Conservation (phyloP, 2,888 invertebrate genomes). For the Iphiclides podalirius region DNA sequence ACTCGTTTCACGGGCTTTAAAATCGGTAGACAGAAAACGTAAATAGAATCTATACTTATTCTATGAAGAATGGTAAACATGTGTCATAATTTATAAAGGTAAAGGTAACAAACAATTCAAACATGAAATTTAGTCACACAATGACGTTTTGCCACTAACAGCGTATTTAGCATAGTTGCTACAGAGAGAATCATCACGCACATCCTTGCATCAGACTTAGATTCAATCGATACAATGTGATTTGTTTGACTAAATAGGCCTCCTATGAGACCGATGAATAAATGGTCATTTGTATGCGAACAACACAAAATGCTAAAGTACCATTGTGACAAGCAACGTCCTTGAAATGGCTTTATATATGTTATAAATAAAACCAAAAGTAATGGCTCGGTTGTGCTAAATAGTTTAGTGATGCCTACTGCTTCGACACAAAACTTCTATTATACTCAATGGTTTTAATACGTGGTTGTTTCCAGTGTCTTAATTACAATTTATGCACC, state of each 20-base stretch:
- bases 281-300: constrained; percentile 39
- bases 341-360: constrained; percentile 33
- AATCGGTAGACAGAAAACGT: too few relatives aligned
- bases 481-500: too few relatives aligned
- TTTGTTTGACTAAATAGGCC: constrained; percentile 32
- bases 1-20: too few relatives aligned
- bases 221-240: constrained; percentile 26
- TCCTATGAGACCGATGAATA: constrained; percentile 20
- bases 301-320: constrained; percentile 26
- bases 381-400: constrained; percentile 3
- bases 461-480: too few relatives aligned
- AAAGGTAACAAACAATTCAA: too few relatives aligned
- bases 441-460: too few relatives aligned
- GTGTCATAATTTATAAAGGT: too few relatives aligned
- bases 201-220: constrained; percentile 12
- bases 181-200: constrained; percentile 8
- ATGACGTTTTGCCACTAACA: too few relatives aligned
- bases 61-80: too few relatives aligned
- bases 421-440: background rate
- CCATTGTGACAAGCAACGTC: constrained; percentile 34
- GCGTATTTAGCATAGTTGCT: too few relatives aligned
- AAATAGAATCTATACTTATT: too few relatives aligned
- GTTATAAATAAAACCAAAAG: constrained; percentile 19
- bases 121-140: too few relatives aligned
- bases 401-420: constrained; percentile 1